These are phyloP conservation scores for Syncerus caffer DNA, from an alignment of 2,797 vertebrate species.

Conservation along the genomic window DNA sequence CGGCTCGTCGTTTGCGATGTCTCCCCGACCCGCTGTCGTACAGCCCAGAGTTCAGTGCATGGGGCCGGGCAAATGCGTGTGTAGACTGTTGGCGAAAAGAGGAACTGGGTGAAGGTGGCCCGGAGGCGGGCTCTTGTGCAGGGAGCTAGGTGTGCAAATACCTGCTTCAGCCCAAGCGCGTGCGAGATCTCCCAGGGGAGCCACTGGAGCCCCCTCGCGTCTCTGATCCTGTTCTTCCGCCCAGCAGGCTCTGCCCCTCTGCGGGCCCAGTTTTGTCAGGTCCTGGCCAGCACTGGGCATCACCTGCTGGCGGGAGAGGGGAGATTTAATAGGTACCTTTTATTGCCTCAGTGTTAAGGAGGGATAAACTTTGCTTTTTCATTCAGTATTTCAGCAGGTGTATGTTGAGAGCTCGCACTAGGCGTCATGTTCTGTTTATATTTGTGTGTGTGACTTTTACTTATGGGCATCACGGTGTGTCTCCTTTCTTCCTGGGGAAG, in stretches of 20 bases:
- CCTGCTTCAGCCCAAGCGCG: neutral
- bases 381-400: neutral
- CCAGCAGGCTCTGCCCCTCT: neutral
- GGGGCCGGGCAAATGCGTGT: neutral
- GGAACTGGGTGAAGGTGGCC: neutral
- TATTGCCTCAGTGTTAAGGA: neutral
- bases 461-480: neutral
- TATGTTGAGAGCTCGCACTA: neutral
- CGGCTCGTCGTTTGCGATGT: neutral
- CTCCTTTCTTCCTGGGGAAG: neutral
- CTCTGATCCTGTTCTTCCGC: neutral
- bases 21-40: neutral
- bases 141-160: neutral
- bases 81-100: neutral
- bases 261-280: neutral
- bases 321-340: too few species aligned
- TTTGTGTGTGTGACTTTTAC: neutral
- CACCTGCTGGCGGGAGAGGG: too few species aligned
- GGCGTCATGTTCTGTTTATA: neutral
- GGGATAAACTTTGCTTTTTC: neutral
- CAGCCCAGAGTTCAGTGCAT: rapidly evolving
- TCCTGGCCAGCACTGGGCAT: neutral
- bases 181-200: neutral
- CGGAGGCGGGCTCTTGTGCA: neutral
- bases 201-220: neutral